Evolutionary conservation across 2,888 invertebrate species (phyloP).

Genomic region (Eustalomyia histrio): DNA sequence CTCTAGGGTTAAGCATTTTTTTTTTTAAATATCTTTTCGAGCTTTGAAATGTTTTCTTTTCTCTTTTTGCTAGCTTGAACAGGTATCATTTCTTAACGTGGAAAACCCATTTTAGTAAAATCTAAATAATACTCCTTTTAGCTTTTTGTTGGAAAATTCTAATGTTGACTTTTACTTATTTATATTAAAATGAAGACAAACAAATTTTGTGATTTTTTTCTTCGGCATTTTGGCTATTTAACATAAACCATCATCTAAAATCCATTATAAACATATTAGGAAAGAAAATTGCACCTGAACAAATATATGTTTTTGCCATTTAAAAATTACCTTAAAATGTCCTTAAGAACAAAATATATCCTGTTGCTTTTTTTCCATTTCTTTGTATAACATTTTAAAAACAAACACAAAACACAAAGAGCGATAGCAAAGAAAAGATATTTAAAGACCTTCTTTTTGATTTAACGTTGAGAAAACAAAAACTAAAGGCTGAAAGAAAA

Average conservation of each 20-base stretch:
- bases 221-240: conserved; percentile 37
- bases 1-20: too few species aligned
- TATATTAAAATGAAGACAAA: neutral
- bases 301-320: conserved; percentile 74
- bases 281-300: conserved; percentile 76
- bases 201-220: conserved; percentile 10
- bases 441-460: conserved; percentile 27
- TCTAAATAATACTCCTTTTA: neutral
- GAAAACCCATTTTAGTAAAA: neutral
- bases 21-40: too few species aligned
- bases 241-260: conserved; percentile 75
- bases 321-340: conserved; percentile 66
- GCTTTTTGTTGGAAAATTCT: neutral
- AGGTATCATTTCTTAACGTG: too few species aligned
- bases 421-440: conserved; percentile 11
- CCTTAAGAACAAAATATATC: conserved; percentile 72
- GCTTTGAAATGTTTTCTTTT: too few species aligned
- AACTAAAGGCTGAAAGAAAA: conserved; percentile 12
- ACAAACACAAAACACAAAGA: conserved; percentile 10
- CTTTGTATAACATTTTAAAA: conserved; percentile 10
- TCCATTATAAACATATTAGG: conserved; percentile 76
- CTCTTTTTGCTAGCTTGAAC: too few species aligned
- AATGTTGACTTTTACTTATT: conserved; percentile 1
- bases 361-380: conserved; percentile 69
- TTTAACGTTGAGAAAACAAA: conserved; percentile 23